These are phyloP conservation scores for Ianthella basta DNA, from an alignment of 37 sponge, comb jelly and placozoan genomes.

Conservation along the genomic window DNA sequence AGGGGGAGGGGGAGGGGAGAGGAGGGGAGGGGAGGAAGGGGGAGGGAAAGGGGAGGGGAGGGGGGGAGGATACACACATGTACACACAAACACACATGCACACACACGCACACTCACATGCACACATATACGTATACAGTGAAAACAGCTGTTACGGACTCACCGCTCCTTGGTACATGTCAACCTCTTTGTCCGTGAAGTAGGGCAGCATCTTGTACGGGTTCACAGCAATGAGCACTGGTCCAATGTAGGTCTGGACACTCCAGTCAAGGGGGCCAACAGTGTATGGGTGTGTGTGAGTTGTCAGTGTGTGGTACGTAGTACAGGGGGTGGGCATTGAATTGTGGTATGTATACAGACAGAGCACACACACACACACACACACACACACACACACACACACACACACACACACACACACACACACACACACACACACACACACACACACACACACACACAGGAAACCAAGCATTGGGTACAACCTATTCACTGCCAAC, in stretches of 20 bases:
- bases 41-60: too few species aligned
- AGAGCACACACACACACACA: too few species aligned
- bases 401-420: too few species aligned
- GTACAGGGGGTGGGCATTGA: too few species aligned
- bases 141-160: slow-evolving; percentile 38
- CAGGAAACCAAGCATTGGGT: too few species aligned
- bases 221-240: slow-evolving; percentile 94
- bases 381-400: too few species aligned
- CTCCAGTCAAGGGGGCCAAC: slow-evolving; percentile 4
- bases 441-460: too few species aligned
- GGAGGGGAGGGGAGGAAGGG: neutral
- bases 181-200: slow-evolving; percentile 95
- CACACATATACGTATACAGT: neutral
- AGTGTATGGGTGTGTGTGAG: too few species aligned
- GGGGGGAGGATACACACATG: neutral
- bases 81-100: neutral
- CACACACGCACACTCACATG: neutral
- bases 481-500: too few species aligned
- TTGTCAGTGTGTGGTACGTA: too few species aligned
- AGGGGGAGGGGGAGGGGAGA: neutral
- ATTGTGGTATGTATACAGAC: too few species aligned
- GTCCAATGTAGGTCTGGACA: slow-evolving; percentile 96
- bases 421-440: too few species aligned
- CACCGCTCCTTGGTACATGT: slow-evolving; percentile 96
- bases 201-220: slow-evolving; percentile 97